Conservation (phyloP, 2,113 vertebrate genomes). For the Calyptommatus sinebrachiatus region DNA sequence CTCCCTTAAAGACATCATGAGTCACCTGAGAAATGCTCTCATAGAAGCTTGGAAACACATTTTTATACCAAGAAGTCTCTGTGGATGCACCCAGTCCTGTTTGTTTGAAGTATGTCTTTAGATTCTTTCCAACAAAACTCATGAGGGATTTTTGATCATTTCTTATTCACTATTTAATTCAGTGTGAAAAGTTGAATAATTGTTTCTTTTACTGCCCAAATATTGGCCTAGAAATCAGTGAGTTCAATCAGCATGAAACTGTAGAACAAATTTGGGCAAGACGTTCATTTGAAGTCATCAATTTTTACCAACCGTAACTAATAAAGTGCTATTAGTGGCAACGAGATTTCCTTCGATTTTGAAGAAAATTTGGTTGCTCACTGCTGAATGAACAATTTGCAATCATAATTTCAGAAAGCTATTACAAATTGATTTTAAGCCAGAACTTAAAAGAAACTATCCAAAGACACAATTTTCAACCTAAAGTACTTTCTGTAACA, state of each 20-base stretch:
- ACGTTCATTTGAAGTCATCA: background rate
- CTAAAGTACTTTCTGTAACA: background rate
- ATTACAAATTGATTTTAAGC: background rate
- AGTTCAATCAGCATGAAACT: background rate
- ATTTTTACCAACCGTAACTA: slow-evolving; percentile 11
- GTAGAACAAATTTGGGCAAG: background rate
- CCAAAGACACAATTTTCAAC: background rate
- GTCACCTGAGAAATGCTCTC: too few relatives aligned
- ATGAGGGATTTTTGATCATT: too few relatives aligned
- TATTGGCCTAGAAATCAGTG: background rate
- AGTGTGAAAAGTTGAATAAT: background rate
- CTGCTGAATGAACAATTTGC: background rate
- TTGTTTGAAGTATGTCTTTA: too few relatives aligned
- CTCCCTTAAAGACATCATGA: too few relatives aligned
- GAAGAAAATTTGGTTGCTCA: background rate
- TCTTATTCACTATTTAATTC: background rate
- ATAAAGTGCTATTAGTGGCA: background rate
- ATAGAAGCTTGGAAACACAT: too few relatives aligned
- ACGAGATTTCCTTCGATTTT: background rate
- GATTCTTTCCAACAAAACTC: too few relatives aligned
- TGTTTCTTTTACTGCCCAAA: background rate
- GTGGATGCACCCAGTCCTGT: too few relatives aligned
- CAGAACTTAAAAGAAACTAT: background rate
- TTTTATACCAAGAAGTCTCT: too few relatives aligned
- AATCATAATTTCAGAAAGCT: background rate